Evolutionary conservation across 37 sponge, comb jelly and placozoan genomes (phyloP).

Genomic region (Ephydatia muelleri): DNA sequence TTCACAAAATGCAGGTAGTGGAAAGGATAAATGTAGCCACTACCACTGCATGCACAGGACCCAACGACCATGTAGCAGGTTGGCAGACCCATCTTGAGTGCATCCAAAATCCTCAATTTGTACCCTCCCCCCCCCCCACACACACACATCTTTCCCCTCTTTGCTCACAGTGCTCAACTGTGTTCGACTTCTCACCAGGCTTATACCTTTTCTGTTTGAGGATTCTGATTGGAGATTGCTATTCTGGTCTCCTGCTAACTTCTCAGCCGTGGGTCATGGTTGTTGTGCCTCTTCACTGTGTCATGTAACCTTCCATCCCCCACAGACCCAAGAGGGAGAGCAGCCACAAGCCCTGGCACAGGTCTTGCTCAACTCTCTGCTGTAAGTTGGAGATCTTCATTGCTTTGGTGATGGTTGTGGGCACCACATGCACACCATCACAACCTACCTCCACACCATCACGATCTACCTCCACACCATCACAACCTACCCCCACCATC

Average conservation of each 20-base stretch:
- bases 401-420: no score
- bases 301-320: not conserved
- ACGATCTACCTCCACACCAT: not conserved
- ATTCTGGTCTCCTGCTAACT: conserved; percentile 91
- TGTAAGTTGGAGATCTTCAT: conserved; percentile 48
- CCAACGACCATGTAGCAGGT: conserved; percentile 70
- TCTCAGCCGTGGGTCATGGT: conserved; percentile 42
- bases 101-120: no score
- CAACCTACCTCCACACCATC: no score
- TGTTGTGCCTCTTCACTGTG: not conserved
- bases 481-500: no score
- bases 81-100: conserved; percentile 12
- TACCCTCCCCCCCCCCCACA: not conserved
- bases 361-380: conserved; percentile 80
- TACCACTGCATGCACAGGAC: conserved; percentile 71
- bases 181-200: conserved; percentile 79
- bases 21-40: conserved; percentile 66
- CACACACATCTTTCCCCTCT: not conserved
- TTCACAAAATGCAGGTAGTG: conserved; percentile 45
- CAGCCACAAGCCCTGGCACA: conserved; percentile 81
- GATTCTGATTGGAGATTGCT: conserved; percentile 88
- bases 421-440: not conserved
- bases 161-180: conserved; percentile 90
- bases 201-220: conserved; percentile 93
- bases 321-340: conserved; percentile 50